These are phyloP conservation scores for Zapornia atra DNA, from an alignment of 2,113 vertebrate species.

Conservation along the genomic window DNA sequence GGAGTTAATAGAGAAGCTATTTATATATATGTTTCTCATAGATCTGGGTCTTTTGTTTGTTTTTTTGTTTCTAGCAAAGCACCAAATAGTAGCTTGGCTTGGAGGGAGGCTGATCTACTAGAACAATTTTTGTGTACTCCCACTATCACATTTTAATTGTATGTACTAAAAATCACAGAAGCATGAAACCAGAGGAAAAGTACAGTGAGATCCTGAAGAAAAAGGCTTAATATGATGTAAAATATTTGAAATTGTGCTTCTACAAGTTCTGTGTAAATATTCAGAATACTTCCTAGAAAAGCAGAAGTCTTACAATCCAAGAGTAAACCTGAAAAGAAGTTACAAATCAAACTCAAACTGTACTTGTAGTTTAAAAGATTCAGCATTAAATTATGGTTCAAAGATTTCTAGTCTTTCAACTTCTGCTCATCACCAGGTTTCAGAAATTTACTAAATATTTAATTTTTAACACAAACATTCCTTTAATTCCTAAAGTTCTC, in stretches of 20 bases:
- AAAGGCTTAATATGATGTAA: neutral
- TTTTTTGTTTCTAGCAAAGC: neutral
- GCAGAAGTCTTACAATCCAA: neutral
- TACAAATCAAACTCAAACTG: neutral
- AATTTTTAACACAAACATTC: neutral
- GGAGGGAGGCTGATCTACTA: neutral
- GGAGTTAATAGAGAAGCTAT: neutral
- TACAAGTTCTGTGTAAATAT: neutral
- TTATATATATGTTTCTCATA: neutral
- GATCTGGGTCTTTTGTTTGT: neutral
- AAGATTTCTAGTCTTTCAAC: neutral
- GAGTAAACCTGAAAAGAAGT: neutral
- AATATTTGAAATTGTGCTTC: neutral
- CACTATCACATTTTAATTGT: neutral
- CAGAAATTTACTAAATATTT: neutral
- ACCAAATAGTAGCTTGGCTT: neutral
- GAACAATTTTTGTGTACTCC: neutral
- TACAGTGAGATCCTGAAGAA: neutral
- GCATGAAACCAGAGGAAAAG: neutral
- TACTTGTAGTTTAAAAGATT: neutral
- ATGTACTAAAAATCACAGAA: neutral
- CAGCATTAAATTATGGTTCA: neutral
- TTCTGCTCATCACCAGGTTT: neutral
- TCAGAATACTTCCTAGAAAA: neutral
- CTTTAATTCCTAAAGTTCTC: neutral